Evolutionary conservation across 1,140 invertebrate species (phyloP).

Genomic region (Meteorus sp.): DNA sequence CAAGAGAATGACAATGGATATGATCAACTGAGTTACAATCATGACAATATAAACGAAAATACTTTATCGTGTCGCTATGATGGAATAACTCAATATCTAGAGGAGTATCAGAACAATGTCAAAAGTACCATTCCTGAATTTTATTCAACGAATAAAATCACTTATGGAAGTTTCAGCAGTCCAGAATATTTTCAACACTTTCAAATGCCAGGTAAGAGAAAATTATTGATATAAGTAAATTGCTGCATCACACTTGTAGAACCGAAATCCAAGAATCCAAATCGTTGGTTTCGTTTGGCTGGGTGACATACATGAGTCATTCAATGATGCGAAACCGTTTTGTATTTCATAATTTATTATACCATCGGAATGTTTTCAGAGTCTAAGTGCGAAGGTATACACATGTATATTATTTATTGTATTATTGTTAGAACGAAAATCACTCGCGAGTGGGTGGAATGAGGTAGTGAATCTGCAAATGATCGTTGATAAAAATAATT

Average conservation of each 20-base stretch:
- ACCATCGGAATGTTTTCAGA: not conserved
- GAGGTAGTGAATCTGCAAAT: not conserved
- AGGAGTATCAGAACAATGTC: conserved; percentile 17
- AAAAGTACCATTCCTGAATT: conserved; percentile 24
- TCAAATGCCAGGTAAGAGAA: conserved; percentile 5
- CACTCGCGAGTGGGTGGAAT: not conserved
- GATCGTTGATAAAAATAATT: not conserved
- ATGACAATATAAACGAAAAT: conserved; percentile 14
- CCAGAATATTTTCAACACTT: conserved; percentile 18
- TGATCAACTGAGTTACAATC: conserved; percentile 10
- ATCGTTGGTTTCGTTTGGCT: too few species aligned
- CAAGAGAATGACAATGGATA: conserved; percentile 5
- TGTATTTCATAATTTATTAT: not conserved
- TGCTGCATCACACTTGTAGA: too few species aligned
- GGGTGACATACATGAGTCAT: conserved; percentile 1
- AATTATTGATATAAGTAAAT: not conserved
- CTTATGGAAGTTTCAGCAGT: conserved; percentile 24
- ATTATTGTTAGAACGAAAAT: not conserved
- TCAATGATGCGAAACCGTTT: not conserved
- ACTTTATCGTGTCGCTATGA: conserved; percentile 13
- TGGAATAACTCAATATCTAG: conserved; percentile 23
- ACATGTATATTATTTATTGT: too few species aligned
- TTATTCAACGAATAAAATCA: conserved; percentile 24
- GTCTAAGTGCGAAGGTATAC: too few species aligned
- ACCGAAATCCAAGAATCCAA: too few species aligned